phyloP scores from a whole-genome alignment of 2,888 invertebrate genomes.

The Resseliella maxima region DNA sequence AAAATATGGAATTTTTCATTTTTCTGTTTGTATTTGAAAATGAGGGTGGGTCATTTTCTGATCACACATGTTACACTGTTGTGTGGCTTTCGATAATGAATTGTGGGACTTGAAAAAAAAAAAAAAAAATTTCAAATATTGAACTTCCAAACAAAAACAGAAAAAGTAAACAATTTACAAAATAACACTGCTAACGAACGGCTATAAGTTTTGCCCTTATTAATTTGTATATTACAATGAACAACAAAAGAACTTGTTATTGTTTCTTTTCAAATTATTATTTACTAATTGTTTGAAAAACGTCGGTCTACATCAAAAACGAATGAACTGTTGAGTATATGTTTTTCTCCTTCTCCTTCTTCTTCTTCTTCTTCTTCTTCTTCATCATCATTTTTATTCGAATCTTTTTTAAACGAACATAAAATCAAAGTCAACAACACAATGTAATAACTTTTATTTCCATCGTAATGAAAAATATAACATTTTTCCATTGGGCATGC shows the following conservation, averaged over 20 bases:
- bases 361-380: too few species aligned
- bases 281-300: constrained; percentile 25
- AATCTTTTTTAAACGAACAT: constrained; percentile 11
- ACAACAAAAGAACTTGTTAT: constrained; percentile 1
- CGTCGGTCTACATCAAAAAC: constrained; percentile 8
- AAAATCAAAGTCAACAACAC: constrained; percentile 41
- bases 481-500: neutral
- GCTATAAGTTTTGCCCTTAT: neutral
- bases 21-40: neutral
- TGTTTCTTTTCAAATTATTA: constrained; percentile 31
- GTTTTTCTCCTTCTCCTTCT: neutral
- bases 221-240: constrained; percentile 3
- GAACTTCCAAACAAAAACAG: neutral
- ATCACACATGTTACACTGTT: constrained; percentile 50
- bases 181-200: neutral
- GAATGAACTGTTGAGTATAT: neutral
- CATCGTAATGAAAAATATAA: too few species aligned
- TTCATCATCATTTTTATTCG: too few species aligned
- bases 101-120: neutral
- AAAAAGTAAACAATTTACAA: neutral
- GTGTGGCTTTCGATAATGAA: neutral
- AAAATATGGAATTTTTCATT: neutral
- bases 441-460: neutral
- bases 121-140: neutral
- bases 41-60: constrained; percentile 33